phyloP scores from a whole-genome alignment of 2,797 vertebrate genomes.

The Ciconia nigra region DNA sequence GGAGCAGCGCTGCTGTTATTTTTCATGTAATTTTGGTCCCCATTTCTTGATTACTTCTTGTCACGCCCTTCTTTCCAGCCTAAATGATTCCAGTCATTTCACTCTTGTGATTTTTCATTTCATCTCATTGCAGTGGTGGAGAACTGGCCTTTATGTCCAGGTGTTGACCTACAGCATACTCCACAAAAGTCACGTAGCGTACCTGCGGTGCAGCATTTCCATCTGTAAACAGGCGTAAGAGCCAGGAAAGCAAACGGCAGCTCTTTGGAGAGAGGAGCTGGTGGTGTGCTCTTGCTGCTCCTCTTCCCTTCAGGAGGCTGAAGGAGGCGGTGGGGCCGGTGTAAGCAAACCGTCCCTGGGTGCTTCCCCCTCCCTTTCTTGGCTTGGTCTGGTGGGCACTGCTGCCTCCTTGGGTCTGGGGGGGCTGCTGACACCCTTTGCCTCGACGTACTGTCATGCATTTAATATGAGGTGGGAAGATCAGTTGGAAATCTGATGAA shows the following conservation, averaged over 20 bases:
- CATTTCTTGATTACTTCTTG: background rate
- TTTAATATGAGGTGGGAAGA: background rate
- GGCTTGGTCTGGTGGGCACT: background rate
- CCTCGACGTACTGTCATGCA: fast-evolving
- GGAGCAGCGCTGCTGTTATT: background rate
- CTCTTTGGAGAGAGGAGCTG: background rate
- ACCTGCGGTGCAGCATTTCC: background rate
- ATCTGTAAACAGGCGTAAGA: background rate
- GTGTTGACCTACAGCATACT: background rate
- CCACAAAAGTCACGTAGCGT: background rate
- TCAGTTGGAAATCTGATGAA: background rate
- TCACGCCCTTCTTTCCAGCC: background rate
- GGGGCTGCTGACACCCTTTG: background rate
- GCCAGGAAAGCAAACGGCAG: background rate
- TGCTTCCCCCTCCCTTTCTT: background rate
- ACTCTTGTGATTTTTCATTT: background rate
- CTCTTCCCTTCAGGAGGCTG: background rate
- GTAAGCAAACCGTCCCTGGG: background rate
- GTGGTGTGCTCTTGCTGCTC: background rate
- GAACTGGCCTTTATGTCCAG: background rate
- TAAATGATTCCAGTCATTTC: background rate
- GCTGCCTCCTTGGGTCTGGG: background rate
- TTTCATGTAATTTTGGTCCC: background rate
- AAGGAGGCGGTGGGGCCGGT: background rate
- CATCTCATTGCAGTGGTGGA: background rate